phyloP scores from a whole-genome alignment of 2,113 vertebrate species.

The Cinclus cinclus region DNA sequence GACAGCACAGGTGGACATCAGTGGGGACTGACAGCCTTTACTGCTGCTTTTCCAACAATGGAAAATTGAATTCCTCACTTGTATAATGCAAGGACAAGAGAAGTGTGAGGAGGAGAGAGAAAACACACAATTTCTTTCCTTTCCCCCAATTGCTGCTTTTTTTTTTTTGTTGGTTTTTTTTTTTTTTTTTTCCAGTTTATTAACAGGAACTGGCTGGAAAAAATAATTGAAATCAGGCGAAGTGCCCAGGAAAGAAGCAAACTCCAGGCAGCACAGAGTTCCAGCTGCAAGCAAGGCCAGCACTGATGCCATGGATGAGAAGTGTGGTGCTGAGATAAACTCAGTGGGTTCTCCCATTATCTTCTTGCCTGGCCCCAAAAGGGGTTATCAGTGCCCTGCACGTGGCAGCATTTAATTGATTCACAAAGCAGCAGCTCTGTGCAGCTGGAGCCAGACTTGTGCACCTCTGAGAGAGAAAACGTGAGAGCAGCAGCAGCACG shows the following conservation, averaged over 20 bases:
- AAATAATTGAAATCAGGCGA: neutral
- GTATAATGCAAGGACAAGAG: neutral
- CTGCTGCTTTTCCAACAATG: neutral
- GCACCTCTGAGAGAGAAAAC: neutral
- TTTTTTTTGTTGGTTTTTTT: neutral
- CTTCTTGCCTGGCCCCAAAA: neutral
- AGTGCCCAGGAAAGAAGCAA: neutral
- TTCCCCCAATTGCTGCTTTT: neutral
- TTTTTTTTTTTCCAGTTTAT: neutral
- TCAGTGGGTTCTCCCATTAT: constrained; percentile 13
- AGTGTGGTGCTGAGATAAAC: constrained; percentile 46
- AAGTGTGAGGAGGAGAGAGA: neutral
- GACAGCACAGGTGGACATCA: neutral
- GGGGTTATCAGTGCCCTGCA: constrained; percentile 32
- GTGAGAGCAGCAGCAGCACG: neutral
- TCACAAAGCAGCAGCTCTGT: constrained; percentile 36
- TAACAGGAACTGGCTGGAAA: neutral
- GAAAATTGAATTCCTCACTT: neutral
- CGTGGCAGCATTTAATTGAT: constrained; percentile 30
- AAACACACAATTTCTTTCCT: neutral
- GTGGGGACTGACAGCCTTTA: neutral
- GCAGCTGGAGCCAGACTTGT: neutral
- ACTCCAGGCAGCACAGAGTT: neutral
- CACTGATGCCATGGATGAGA: constrained; percentile 11
- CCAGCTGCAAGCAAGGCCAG: constrained; percentile 4